phyloP scores from a whole-genome alignment of 2,888 invertebrate species.

The Blera fallax region DNA sequence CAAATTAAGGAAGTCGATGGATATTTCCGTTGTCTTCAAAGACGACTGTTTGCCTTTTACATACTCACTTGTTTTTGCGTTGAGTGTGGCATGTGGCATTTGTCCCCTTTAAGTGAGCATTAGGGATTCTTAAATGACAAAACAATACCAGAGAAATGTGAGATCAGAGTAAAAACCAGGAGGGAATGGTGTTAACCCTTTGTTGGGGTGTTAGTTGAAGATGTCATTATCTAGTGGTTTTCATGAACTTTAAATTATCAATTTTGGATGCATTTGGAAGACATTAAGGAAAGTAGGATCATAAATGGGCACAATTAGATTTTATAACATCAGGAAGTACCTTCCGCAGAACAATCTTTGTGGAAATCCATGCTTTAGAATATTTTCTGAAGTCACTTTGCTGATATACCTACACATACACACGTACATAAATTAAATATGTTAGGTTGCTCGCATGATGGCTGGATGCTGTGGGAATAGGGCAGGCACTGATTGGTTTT shows the following conservation, averaged over 20 bases:
- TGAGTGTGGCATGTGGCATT: conserved; percentile 63
- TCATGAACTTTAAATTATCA: not conserved
- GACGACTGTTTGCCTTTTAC: conserved; percentile 59
- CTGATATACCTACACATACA: too few relatives aligned
- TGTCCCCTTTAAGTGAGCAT: conserved; percentile 58
- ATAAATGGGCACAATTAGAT: not conserved
- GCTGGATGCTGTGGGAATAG: too few relatives aligned
- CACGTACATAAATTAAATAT: too few relatives aligned
- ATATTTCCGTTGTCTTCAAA: conserved; percentile 67
- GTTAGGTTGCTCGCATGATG: too few relatives aligned
- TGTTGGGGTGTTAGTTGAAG: not conserved
- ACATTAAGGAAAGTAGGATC: not conserved
- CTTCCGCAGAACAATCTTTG: too few relatives aligned
- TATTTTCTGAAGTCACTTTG: too few relatives aligned
- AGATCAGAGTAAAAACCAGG: not conserved
- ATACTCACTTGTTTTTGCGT: conserved; percentile 59
- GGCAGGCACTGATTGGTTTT: too few relatives aligned
- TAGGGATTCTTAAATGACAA: conserved; percentile 51
- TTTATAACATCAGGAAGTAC: too few relatives aligned
- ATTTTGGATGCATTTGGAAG: not conserved
- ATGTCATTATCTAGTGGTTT: not conserved
- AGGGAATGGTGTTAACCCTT: not conserved
- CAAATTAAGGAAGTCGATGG: conserved; percentile 69
- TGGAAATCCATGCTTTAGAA: too few relatives aligned
- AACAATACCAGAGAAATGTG: conserved; percentile 40